These are phyloP conservation scores for Hermaeophaga mercurialis DNA, from an alignment of 2,888 invertebrate species.

Conservation along the genomic window DNA sequence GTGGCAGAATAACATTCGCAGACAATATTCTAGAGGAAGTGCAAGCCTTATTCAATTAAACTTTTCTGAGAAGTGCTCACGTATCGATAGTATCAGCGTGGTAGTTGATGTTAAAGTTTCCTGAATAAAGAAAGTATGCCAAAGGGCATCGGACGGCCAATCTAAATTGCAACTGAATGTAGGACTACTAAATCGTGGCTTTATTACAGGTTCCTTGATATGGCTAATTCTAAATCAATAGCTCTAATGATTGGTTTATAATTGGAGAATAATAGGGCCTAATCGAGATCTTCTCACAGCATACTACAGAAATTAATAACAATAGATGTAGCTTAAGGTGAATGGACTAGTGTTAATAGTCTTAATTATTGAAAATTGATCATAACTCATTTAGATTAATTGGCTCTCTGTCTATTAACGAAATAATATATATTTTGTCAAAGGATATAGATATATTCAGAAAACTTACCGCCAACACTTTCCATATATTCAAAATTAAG, in stretches of 20 bases:
- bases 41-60: slow-evolving; percentile 27
- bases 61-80: slow-evolving; percentile 22
- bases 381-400: too few species aligned
- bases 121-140: slow-evolving; percentile 20
- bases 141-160: slow-evolving; percentile 20
- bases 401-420: too few species aligned
- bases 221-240: slow-evolving; percentile 15
- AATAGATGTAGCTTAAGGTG: too few species aligned
- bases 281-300: background rate
- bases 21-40: slow-evolving; percentile 7
- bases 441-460: too few species aligned
- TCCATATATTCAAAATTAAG: too few species aligned
- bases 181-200: slow-evolving; percentile 7
- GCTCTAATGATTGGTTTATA: slow-evolving; percentile 1
- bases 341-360: too few species aligned
- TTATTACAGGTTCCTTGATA: slow-evolving; percentile 5
- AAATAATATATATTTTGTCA: too few species aligned
- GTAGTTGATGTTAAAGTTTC: slow-evolving; percentile 21
- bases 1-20: background rate
- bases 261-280: background rate
- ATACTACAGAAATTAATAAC: too few species aligned
- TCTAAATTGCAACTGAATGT: slow-evolving; percentile 12
- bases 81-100: slow-evolving; percentile 20
- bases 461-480: too few species aligned
- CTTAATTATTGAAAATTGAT: too few species aligned